A percentile compares a stretch with the other conserved stretches of the same genome.
Evolutionary conservation across 64 coral and sea anemone genomes (phyloP).

Genomic region (Exaiptasia diaphana): DNA sequence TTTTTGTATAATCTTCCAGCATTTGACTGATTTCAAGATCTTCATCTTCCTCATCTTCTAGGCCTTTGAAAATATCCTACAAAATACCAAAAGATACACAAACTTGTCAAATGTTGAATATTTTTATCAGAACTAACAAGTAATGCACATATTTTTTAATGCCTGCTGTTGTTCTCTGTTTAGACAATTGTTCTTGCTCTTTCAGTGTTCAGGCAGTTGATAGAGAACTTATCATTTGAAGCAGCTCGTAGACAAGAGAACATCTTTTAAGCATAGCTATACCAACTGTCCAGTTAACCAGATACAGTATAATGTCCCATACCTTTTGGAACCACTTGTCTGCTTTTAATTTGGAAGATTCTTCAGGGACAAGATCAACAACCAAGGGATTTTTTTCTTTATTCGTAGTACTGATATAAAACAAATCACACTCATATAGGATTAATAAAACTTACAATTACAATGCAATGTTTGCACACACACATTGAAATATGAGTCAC

Average conservation of each 20-base stretch:
- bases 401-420: not conserved
- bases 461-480: no score
- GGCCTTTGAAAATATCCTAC: conserved; percentile 84
- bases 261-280: not conserved
- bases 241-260: not conserved
- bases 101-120: not conserved
- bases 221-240: not conserved
- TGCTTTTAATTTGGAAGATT: conserved; percentile 65
- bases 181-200: not conserved
- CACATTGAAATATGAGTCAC: no score
- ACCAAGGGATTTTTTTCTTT: conserved; percentile 79
- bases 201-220: not conserved
- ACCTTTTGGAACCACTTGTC: conserved; percentile 93
- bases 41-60: conserved; percentile 91
- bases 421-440: no score
- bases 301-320: no score
- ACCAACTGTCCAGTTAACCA: no score
- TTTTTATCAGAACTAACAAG: not conserved
- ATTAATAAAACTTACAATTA: no score
- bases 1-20: conserved; percentile 78
- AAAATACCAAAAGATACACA: not conserved
- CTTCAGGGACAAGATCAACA: conserved; percentile 64
- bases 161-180: not conserved
- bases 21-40: conserved; percentile 87
- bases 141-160: not conserved